A percentile compares a stretch with the other conserved stretches of the same genome.
phyloP scores from a whole-genome alignment of 2,888 invertebrate species.

The Chouioia cunea region DNA sequence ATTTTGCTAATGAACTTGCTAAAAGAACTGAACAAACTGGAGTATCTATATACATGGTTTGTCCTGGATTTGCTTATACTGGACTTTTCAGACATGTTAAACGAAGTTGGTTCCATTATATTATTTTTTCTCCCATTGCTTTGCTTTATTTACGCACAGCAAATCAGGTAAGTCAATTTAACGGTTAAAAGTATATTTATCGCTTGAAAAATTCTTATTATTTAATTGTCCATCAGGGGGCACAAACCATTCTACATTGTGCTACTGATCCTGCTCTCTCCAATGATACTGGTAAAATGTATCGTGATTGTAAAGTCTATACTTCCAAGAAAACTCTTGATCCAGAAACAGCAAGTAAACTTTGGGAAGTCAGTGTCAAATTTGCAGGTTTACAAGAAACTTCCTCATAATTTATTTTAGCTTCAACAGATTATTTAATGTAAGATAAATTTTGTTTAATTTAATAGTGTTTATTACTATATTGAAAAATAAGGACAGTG shows the following conservation, averaged over 20 bases:
- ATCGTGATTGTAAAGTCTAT: conserved; percentile 79
- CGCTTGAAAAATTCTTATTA: not conserved
- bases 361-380: conserved; percentile 80
- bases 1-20: conserved; percentile 78
- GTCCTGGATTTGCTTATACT: conserved; percentile 86
- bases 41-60: conserved; percentile 77
- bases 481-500: not conserved
- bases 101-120: conserved; percentile 79
- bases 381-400: conserved; percentile 63
- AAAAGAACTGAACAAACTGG: conserved; percentile 71
- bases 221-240: conserved; percentile 73
- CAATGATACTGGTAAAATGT: conserved; percentile 80
- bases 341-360: conserved; percentile 73
- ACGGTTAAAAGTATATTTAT: not conserved
- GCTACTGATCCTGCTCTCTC: conserved; percentile 75
- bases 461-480: conserved; percentile 1
- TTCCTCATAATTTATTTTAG: conserved; percentile 31
- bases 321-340: conserved; percentile 75
- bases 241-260: conserved; percentile 83
- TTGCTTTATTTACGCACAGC: conserved; percentile 80
- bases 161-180: conserved; percentile 73
- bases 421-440: not conserved
- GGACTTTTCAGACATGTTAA: conserved; percentile 77
- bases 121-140: conserved; percentile 79
- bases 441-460: conserved; percentile 1